A percentile compares a stretch with the other conserved stretches of the same genome.
These are phyloP conservation scores for Epistrophella euchroma DNA, from an alignment of 2,888 invertebrate genomes.

Conservation along the genomic window DNA sequence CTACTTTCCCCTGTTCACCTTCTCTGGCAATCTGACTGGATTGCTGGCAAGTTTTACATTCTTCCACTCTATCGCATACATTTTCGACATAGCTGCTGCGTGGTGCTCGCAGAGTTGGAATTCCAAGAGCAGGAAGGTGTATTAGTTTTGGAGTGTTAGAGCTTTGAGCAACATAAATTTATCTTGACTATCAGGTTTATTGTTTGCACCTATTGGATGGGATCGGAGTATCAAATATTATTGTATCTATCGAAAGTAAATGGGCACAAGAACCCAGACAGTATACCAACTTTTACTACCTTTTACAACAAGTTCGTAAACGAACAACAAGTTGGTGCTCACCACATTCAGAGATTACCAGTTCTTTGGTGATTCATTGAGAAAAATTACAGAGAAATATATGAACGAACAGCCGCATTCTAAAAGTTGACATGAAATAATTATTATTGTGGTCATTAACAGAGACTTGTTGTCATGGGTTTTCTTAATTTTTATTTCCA, in stretches of 20 bases:
- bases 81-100: conserved; percentile 41
- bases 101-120: conserved; percentile 39
- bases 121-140: conserved; percentile 56
- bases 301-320: not conserved
- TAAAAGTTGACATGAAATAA: conserved; percentile 20
- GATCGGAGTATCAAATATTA: not conserved
- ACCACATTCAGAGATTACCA: not conserved
- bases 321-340: conserved; percentile 23
- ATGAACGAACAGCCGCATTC: conserved; percentile 18
- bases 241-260: conserved; percentile 37
- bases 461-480: conserved; percentile 47
- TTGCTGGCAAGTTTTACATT: conserved; percentile 48
- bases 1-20: conserved; percentile 65
- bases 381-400: conserved; percentile 8
- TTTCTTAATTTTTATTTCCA: conserved; percentile 14
- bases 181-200: conserved; percentile 29
- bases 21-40: conserved; percentile 42
- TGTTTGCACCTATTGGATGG: not conserved
- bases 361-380: conserved; percentile 33
- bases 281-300: conserved; percentile 15
- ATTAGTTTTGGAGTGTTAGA: conserved; percentile 17
- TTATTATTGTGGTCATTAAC: conserved; percentile 33
- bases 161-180: not conserved
- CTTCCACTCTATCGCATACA: conserved; percentile 52
- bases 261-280: conserved; percentile 29